phyloP scores from a whole-genome alignment of 2,113 vertebrate species.

The Eupsittula cactorum region DNA sequence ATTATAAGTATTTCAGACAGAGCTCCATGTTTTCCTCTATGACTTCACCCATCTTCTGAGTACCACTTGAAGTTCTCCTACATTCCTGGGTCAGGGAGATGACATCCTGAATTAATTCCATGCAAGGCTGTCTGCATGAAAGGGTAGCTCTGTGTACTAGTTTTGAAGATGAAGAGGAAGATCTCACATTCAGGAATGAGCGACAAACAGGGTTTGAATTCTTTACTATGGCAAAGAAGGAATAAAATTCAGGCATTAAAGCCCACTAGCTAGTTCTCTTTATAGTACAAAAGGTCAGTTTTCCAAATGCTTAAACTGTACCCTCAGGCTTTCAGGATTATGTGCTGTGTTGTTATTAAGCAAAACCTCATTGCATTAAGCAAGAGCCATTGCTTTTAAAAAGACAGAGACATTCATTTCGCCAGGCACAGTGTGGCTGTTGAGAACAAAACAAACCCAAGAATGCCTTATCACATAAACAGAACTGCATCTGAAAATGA shows the following conservation, averaged over 20 bases:
- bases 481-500: constrained; percentile 1
- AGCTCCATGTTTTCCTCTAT: not conserved
- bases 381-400: not conserved
- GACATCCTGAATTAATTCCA: not conserved
- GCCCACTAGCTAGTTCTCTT: not conserved
- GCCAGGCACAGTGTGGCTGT: not conserved
- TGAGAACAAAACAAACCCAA: not conserved
- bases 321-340: not conserved
- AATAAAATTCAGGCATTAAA: constrained; percentile 3
- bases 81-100: not conserved
- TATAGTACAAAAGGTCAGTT: constrained; percentile 6
- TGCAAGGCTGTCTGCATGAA: fast-evolving
- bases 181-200: not conserved
- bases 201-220: not conserved
- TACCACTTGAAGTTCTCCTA: not conserved
- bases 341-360: not conserved
- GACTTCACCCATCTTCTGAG: not conserved
- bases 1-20: not conserved
- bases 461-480: not conserved
- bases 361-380: not conserved
- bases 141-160: not conserved
- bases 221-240: not conserved
- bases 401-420: not conserved
- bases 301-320: constrained; percentile 13
- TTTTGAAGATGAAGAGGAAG: not conserved